These are phyloP conservation scores for Coturnix japonica DNA, from an alignment of 2,113 vertebrate genomes.

Conservation along the genomic window DNA sequence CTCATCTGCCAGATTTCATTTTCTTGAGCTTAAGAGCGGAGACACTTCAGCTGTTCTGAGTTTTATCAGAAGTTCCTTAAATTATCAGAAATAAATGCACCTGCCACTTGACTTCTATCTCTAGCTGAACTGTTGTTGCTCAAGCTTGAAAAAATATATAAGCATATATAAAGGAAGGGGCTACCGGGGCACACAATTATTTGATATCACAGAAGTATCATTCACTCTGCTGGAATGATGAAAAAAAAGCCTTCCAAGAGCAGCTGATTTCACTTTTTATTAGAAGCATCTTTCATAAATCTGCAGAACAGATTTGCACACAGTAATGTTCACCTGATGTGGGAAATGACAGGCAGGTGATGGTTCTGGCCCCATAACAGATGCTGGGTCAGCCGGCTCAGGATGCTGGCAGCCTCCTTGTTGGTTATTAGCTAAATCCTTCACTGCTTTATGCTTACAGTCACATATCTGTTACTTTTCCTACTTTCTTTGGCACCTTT, in stretches of 20 bases:
- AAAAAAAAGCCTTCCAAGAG: conserved; percentile 34
- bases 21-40: conserved; percentile 27
- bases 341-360: conserved; percentile 4
- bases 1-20: conserved; percentile 33
- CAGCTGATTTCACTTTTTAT: conserved; percentile 47
- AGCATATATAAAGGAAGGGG: not conserved
- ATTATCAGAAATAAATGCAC: not conserved
- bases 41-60: not conserved
- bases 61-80: conserved; percentile 48
- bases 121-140: conserved; percentile 15
- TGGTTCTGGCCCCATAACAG: not conserved
- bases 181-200: not conserved
- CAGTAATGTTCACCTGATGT: not conserved
- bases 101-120: conserved; percentile 21
- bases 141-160: not conserved
- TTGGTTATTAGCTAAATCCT: not conserved
- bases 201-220: conserved; percentile 9
- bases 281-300: conserved; percentile 21
- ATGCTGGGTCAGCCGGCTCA: not conserved
- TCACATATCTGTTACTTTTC: not conserved
- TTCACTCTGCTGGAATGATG: conserved; percentile 20
- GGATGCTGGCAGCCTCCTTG: not conserved
- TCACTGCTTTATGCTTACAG: not conserved
- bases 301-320: not conserved
- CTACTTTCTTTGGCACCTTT: not conserved